Conservation (phyloP, 2,888 invertebrate genomes). For the Phaedon cochleariae region DNA sequence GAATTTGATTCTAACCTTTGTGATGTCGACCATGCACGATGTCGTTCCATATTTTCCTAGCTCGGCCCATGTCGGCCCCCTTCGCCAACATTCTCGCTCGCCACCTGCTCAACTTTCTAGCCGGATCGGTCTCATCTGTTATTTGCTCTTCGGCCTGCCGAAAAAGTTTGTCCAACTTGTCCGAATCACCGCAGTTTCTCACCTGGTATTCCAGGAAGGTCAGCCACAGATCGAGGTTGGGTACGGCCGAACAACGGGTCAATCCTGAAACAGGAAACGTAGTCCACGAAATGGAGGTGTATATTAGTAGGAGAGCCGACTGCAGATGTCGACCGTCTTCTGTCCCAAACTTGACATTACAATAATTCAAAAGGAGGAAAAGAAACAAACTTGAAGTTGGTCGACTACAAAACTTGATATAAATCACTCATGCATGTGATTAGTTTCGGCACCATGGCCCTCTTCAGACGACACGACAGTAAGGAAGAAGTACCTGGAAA, state of each 20-base stretch:
- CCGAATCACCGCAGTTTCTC: slow-evolving; percentile 64
- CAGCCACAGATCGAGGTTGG: slow-evolving; percentile 71
- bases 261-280: slow-evolving; percentile 43
- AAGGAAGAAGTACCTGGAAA: no score
- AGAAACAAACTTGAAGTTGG: no score
- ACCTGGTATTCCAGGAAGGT: slow-evolving; percentile 81
- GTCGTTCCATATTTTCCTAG: slow-evolving; percentile 73
- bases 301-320: no score
- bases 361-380: no score
- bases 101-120: slow-evolving; percentile 74
- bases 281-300: no score
- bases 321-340: no score
- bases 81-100: slow-evolving; percentile 72
- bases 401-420: no score
- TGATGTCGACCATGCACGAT: slow-evolving; percentile 61
- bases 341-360: no score
- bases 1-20: slow-evolving; percentile 42
- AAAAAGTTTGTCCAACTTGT: slow-evolving; percentile 75
- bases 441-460: no score
- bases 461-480: no score
- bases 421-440: no score
- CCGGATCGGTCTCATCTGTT: slow-evolving; percentile 75
- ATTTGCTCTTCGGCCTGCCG: slow-evolving; percentile 74
- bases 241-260: slow-evolving; percentile 33
- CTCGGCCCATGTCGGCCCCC: slow-evolving; percentile 71